Evolutionary conservation across 2,113 vertebrate species (phyloP).

Genomic region (Mormyrus iriodes): DNA sequence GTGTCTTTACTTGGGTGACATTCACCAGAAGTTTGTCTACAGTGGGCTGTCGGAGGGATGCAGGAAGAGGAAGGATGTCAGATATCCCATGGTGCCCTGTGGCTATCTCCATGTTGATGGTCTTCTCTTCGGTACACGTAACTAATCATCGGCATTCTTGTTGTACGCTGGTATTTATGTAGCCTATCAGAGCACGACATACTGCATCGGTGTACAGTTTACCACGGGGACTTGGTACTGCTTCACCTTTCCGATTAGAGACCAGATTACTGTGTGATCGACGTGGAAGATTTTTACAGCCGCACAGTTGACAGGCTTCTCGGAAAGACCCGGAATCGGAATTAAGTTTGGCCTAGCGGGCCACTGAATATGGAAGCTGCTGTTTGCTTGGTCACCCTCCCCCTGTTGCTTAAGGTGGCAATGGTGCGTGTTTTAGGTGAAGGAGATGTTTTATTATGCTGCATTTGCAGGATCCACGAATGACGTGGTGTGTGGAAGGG

Average conservation of each 20-base stretch:
- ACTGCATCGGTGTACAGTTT: background rate
- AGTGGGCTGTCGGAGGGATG: conserved; percentile 28
- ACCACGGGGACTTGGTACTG: conserved; percentile 11
- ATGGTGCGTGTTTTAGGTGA: background rate
- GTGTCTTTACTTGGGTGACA: conserved; percentile 33
- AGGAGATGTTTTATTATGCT: background rate
- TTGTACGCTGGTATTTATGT: background rate
- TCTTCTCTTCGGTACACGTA: background rate
- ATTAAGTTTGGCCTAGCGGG: background rate
- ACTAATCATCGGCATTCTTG: background rate
- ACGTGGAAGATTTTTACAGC: background rate
- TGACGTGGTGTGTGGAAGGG: background rate
- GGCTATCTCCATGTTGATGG: background rate
- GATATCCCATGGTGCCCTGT: background rate
- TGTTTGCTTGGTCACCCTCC: background rate
- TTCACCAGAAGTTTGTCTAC: conserved; percentile 44
- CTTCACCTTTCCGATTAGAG: conserved; percentile 3
- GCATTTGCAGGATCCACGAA: background rate
- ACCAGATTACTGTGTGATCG: conserved; percentile 19
- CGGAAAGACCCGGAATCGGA: background rate
- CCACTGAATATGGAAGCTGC: background rate
- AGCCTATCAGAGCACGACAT: background rate
- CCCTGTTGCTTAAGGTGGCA: background rate
- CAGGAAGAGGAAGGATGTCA: background rate
- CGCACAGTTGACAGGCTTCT: background rate